Evolutionary conservation across 2,797 vertebrate species (phyloP).

Genomic region (Neosilurus hyrtlii): DNA sequence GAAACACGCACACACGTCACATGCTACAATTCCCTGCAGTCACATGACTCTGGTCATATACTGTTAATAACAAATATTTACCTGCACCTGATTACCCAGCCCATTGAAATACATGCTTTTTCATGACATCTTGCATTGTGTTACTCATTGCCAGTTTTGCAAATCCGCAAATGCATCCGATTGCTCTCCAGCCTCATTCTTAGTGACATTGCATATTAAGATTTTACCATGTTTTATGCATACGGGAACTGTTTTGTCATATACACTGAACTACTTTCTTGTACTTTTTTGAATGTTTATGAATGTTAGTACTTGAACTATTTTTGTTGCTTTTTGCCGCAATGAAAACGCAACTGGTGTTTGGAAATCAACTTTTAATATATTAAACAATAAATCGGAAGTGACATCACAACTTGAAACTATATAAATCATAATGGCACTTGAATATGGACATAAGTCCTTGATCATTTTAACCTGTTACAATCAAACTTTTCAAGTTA

Average conservation of each 20-base stretch:
- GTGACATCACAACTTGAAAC: slow-evolving; percentile 13
- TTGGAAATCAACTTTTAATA: slow-evolving; percentile 33
- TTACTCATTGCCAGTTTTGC: no score
- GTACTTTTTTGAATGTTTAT: not conserved
- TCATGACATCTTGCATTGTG: no score
- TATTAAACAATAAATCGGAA: slow-evolving; percentile 39
- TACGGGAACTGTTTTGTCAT: not conserved
- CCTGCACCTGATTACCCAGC: no score
- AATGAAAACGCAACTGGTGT: not conserved
- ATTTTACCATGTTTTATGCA: not conserved
- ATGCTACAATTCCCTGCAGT: no score
- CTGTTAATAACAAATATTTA: no score
- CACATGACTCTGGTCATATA: no score
- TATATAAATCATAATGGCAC: slow-evolving; percentile 35
- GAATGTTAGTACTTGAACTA: not conserved
- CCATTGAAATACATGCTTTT: no score
- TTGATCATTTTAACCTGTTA: slow-evolving; percentile 26
- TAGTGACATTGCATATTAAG: not conserved
- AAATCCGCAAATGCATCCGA: no score
- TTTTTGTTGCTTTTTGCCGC: not conserved
- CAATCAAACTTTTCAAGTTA: slow-evolving; percentile 51
- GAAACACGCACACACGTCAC: not conserved
- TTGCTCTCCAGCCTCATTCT: no score
- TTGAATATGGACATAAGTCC: slow-evolving; percentile 20
- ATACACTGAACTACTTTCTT: not conserved